Evolutionary conservation across 1,140 invertebrate genomes (phyloP), one percentile per base, ranked within the genome.

Genomic region (Aphis craccivora): DNA sequence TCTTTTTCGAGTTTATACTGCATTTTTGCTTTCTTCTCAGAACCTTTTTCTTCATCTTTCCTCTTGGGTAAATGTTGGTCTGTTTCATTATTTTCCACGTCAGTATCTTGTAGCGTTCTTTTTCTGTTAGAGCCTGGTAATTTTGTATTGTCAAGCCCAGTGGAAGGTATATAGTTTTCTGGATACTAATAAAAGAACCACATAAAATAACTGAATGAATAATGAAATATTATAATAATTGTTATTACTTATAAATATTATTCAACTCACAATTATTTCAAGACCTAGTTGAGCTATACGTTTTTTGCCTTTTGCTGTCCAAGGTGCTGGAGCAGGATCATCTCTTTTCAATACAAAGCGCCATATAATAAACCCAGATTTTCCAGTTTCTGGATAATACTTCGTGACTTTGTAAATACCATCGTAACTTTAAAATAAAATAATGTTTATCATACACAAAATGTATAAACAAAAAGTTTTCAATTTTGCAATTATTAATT

Each of bases 341-440:
- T 98, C 98, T 94, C 98, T 95, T 93, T 97, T 95, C 67, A 99
- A 95, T 23, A 97, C 94, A 95, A 97, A 99, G 81, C 97, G 96
- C 98, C 98, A 98, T 25, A 99, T 97, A 20, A 96, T 95, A 95
- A 97, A 98, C 2, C 98, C 98, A 86, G 97, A 97, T 94, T 97
- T 96, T 23, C 97, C 97, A 94, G 96, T 97, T 94, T 97, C 96
- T 8, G 97, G 97, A 95, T 97, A 98, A 95, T 98, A 98, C 94
- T 97, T 98, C 0, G 98, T 97, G 11, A 98, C 97, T 95, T 98
- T 97, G 95, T 97, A 97, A 76, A 97, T 96, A 5, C 97, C 97
- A 95, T 97, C 97, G 95, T 97, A 97, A 93, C 97, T 96, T 94
- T n/a, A 94, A 94, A 88, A 88, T 88, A n/a, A n/a, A n/a, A n/a